Evolutionary conservation across 2,797 vertebrate genomes (phyloP), one percentile per base, ranked within the genome.

Genomic region (Neosalanx taihuensis): DNA sequence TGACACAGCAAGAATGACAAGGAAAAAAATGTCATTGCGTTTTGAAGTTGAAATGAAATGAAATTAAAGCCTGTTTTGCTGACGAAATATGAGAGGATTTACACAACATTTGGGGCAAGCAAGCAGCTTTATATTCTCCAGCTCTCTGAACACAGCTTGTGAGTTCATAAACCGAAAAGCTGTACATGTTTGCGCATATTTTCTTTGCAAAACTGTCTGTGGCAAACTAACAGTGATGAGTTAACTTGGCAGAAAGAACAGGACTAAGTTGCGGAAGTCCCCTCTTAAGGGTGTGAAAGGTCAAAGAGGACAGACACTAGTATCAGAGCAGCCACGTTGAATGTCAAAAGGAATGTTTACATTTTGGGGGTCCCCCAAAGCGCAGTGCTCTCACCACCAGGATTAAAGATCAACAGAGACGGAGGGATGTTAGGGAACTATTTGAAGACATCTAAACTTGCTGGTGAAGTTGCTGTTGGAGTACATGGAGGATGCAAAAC

Each of bases 221-320:
- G 62, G 17, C 62, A 35, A 17, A 18, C 30, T 59, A 60, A 68
- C 67, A 79, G 70, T 62, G 74, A 83, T 70, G 71, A 74, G 66
- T 71, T 78, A 70, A 83, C 77, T 83, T 80, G 72, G 83, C 78
- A 84, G 72, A 67, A 41, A 46, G 84, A 73, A 63, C 67, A 46
- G 64, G n/a, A 71, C 18, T 62, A 72, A 76, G 70, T 51, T 81
- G 20, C 86, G 82, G 84, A 87, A 84, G 85, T 83, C 74, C 65
- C 77, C 75, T 72, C 73, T 88, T 77, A 73, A 75, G 67, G 60
- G 18, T 61, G 37, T 49, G 2, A 75, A 77, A 83, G 57, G 73
- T 70, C 81, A 75, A 72, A 77, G 80, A 64, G 67, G 74, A 83
- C 78, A 61, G 62, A 72, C 64, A 77, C 9, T 59, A 29, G 3